Evolutionary conservation across 2,888 invertebrate genomes (phyloP).

Genomic region (Sericinus montela): DNA sequence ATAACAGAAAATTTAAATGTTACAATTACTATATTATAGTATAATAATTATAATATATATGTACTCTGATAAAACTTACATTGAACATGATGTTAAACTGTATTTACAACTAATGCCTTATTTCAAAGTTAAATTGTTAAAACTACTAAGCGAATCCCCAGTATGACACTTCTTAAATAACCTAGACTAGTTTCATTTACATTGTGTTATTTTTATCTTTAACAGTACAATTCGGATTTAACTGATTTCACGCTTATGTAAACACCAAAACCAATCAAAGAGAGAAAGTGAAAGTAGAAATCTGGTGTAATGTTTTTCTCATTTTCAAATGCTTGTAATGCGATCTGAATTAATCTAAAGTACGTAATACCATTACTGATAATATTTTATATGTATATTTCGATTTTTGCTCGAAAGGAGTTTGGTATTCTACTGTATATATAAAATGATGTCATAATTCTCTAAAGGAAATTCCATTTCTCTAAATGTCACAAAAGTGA

Average conservation of each 20-base stretch:
- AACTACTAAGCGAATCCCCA: constrained; percentile 31
- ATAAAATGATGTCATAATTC: too few relatives aligned
- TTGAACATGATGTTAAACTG: constrained; percentile 1
- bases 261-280: constrained; percentile 44
- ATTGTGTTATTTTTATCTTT: constrained; percentile 33
- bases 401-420: too few relatives aligned
- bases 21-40: too few relatives aligned
- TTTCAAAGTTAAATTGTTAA: constrained; percentile 8
- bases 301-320: constrained; percentile 19
- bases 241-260: constrained; percentile 59
- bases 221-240: constrained; percentile 39
- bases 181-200: constrained; percentile 31
- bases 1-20: too few relatives aligned
- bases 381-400: too few relatives aligned
- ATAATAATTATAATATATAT: too few relatives aligned
- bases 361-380: too few relatives aligned
- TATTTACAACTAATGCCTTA: not conserved
- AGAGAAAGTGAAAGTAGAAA: constrained; percentile 46
- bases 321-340: constrained; percentile 1
- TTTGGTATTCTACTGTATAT: too few relatives aligned
- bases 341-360: too few relatives aligned
- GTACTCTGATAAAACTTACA: constrained; percentile 12
- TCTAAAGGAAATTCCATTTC: too few relatives aligned
- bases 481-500: too few relatives aligned
- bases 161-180: constrained; percentile 44